Evolutionary conservation across 2,797 vertebrate genomes (phyloP).

Genomic region (Gorsachius magnificus): DNA sequence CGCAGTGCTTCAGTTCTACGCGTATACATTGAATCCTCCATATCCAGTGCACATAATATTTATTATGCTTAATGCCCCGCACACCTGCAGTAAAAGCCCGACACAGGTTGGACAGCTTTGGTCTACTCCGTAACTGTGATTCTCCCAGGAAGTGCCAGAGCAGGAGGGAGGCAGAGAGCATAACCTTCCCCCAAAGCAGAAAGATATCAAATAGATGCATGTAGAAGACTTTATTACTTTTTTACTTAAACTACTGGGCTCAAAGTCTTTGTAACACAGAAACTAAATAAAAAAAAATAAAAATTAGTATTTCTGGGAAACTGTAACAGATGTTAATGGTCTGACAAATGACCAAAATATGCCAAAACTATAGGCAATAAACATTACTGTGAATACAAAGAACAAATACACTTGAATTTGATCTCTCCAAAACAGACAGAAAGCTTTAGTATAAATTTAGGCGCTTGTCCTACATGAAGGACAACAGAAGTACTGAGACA

Average conservation of each 20-base stretch:
- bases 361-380: neutral
- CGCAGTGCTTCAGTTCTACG: neutral
- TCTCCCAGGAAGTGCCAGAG: neutral
- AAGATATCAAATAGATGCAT: neutral
- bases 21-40: neutral
- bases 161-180: neutral
- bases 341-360: neutral
- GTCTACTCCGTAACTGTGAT: neutral
- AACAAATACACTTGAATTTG: neutral
- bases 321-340: neutral
- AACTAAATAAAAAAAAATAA: neutral
- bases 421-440: neutral
- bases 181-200: neutral
- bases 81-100: neutral
- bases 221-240: neutral
- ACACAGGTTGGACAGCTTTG: neutral
- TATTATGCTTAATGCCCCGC: neutral
- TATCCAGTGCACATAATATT: neutral
- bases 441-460: neutral
- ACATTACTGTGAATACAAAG: neutral
- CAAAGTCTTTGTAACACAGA: neutral
- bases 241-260: neutral
- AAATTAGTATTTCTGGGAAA: neutral
- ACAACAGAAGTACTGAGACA: neutral
- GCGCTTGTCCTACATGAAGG: neutral